Conservation (phyloP, 2,797 vertebrate genomes). For the Scleropages formosus region DNA sequence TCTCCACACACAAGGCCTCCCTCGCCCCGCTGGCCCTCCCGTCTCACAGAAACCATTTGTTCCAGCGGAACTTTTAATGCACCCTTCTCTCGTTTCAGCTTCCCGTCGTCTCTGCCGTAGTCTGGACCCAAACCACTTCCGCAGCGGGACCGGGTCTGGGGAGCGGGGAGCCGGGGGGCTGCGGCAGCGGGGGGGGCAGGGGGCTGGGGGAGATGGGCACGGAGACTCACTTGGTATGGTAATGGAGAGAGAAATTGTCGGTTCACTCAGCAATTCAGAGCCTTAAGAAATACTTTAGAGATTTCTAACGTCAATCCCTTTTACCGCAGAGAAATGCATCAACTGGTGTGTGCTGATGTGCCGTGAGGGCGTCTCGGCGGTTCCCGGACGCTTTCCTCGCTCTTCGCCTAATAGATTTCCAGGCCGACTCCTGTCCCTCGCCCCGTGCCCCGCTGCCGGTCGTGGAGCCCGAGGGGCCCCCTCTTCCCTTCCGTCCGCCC, state of each 20-base stretch:
- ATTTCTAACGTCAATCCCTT: background rate
- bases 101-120: slow-evolving; percentile 63
- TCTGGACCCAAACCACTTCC: slow-evolving; percentile 72
- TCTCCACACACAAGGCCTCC: slow-evolving; percentile 27
- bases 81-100: slow-evolving; percentile 63
- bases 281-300: background rate
- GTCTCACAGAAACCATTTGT: slow-evolving; percentile 34
- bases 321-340: background rate
- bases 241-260: background rate
- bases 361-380: background rate
- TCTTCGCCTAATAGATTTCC: slow-evolving; percentile 39
- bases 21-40: slow-evolving; percentile 42
- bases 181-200: too few species aligned
- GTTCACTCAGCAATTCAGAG: background rate
- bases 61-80: slow-evolving; percentile 76
- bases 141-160: slow-evolving; percentile 44
- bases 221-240: background rate
- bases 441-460: background rate
- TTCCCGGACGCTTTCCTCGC: slow-evolving; percentile 44
- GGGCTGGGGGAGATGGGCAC: slow-evolving; percentile 18
- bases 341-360: background rate
- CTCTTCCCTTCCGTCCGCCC: slow-evolving; percentile 36
- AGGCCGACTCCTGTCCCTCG: slow-evolving; percentile 27
- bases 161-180: background rate
- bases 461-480: background rate